Base-by-base conservation (phyloP, 2,888 invertebrate species). In the Ormyrus thymus region DNA sequence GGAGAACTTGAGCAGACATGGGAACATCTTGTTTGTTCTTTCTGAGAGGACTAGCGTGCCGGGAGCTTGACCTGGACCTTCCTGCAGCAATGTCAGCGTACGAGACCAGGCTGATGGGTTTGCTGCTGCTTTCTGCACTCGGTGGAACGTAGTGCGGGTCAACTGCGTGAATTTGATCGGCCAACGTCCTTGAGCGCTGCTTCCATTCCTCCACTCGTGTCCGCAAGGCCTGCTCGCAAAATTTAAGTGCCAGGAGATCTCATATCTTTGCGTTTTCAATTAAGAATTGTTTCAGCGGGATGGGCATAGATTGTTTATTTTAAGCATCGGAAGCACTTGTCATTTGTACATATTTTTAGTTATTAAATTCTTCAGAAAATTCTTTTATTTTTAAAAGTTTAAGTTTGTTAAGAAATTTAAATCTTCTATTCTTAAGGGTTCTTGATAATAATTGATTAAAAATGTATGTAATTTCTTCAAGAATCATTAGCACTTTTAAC, bases 61-160 rank as follows among this genome's bases (percentile, higher is more conserved):
- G 87, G 71, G 90, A 90, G 79, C 86, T 88, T 29, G 91, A 91
- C 84, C 90, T 91, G 75, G 90, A 91, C 86, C 91, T 88, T 84
- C 94, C 94, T 86, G 95, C 93, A 86, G 94, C 92, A 87, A 95
- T 94, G 89, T 93, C 95, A 84, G 95, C 94, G 91, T 94, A 95
- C 13, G 91, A 90, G 74, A 86, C 83, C 76, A 85, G 82, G 80
- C 84, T 84, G 29, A 81, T 78, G 64, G 72, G 78, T 59, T 82
- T 83, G 77, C 80, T 71, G 53, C 66, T 48, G 69, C 7, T 10
- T 81, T 91, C 91, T 82, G 91, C 90, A 84, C 89, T 89, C 89
- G 92, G 91, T 90, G 92, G 91, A 89, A 92, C 91, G 91, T 91
- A 92, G 92, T 94, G 93, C 87, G 96, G 95, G 92, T 96, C 96